Base-by-base conservation (phyloP, 1,140 invertebrate species). In the Anastrepha ludens region DNA sequence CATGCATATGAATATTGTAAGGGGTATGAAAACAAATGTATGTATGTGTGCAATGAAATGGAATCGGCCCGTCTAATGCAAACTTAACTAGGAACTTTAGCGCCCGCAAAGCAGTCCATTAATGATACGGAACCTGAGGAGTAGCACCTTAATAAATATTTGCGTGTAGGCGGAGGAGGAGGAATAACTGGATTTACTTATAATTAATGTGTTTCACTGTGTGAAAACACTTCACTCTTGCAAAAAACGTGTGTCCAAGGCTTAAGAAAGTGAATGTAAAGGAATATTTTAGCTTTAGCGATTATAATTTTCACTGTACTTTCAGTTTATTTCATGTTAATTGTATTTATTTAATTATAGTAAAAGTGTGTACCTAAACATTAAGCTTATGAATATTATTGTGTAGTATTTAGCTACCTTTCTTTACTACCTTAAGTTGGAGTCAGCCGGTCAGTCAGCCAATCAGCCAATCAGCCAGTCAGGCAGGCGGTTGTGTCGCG, bases 321-420 rank as follows among this genome's bases (percentile, higher is more conserved):
- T 29, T 87, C 17, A 65, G 50, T 62, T 67, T 87, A 64, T 44
- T 60, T 86, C 60, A 86, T 86, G 55, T 67, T 62, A 50, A 87
- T 50, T 29, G 74, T 81, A 81, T 81, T 74, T 55, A 81, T 81
- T 81, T 81, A 81, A 55, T 50, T 81, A 55, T 81, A 81, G 44
- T 55, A 55, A 55, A 81, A 81, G 55, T 81, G 44, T 81, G 74
- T 81, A 81, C 74, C 74, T 81, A 47, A 81, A 58, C 55, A 81
- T 81, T 81, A 81, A 81, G 74, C 7, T 81, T 81, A 81, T n/a
- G 50, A 55, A 55, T 55, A 11, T n/a, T 58, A 81, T 50, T 81
- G 50, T 81, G 55, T 55, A 20, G 29, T 81, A 55, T 39, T 55
- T 78, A 81, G 3, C 15, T 81, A 81, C 11, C 15, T n/a, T n/a